Conservation (phyloP, 2,888 invertebrate genomes). For the Abscondita cerata region DNA sequence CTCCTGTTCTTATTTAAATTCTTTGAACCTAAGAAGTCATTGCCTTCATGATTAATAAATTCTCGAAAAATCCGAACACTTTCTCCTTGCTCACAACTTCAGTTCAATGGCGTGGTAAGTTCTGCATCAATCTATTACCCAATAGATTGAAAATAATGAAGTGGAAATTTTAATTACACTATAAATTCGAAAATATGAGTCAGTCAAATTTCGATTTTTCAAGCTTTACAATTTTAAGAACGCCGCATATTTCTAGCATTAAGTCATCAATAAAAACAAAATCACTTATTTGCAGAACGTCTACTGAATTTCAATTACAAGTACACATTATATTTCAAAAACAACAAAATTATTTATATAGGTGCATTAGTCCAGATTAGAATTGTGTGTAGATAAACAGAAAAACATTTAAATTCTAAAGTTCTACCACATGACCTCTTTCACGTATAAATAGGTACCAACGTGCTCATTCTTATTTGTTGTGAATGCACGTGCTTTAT, state of each 20-base stretch:
- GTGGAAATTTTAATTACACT: conserved; percentile 3
- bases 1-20: conserved; percentile 36
- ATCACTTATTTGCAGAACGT: no score
- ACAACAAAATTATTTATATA: no score
- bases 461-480: conserved; percentile 9
- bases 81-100: conserved; percentile 48
- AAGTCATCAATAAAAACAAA: no score
- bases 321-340: no score
- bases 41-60: conserved; percentile 51
- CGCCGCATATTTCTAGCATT: no score
- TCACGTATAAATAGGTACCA: conserved; percentile 7
- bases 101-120: conserved; percentile 47
- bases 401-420: conserved; percentile 9
- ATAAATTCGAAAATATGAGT: conserved; percentile 7
- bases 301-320: no score
- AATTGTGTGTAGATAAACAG: not conserved
- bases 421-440: conserved; percentile 6
- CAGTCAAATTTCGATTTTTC: no score
- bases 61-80: conserved; percentile 56
- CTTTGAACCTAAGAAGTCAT: conserved; percentile 49
- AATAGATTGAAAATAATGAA: conserved; percentile 19
- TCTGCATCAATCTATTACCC: conserved; percentile 20
- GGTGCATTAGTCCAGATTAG: not conserved
- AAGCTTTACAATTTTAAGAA: no score
- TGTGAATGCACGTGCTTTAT: not conserved